Evolutionary conservation across 2,888 invertebrate species (phyloP).

Genomic region (Strigamia maritima): DNA sequence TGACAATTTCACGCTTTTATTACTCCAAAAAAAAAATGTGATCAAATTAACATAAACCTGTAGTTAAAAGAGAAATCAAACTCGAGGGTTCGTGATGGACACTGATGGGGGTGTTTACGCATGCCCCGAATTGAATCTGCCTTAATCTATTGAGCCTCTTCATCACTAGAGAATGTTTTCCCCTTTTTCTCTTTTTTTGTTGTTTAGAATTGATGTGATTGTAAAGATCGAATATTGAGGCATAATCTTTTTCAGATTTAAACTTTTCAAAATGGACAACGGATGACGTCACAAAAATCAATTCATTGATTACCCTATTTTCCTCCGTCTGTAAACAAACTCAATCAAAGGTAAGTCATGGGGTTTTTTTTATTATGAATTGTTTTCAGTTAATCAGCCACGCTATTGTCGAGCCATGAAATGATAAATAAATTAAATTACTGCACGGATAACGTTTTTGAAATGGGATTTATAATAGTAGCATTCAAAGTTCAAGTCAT

Average conservation of each 20-base stretch:
- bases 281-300: constrained; percentile 8
- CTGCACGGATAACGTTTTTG: no score
- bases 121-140: neutral
- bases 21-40: neutral
- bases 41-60: neutral
- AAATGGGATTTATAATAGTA: no score
- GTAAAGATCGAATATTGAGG: neutral
- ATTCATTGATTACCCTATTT: neutral
- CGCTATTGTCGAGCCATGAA: neutral
- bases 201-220: neutral
- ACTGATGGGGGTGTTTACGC: neutral
- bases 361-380: neutral
- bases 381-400: neutral
- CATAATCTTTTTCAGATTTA: neutral
- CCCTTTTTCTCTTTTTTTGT: neutral
- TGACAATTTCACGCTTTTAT: neutral
- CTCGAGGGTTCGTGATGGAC: neutral
- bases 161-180: neutral
- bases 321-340: neutral
- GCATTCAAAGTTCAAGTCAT: no score
- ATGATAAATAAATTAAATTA: no score
- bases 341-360: constrained; percentile 6
- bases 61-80: no score
- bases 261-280: neutral
- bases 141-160: constrained; percentile 5